These are phyloP conservation scores for Anser cygnoides DNA, from an alignment of 2,113 vertebrate genomes.

Conservation along the genomic window DNA sequence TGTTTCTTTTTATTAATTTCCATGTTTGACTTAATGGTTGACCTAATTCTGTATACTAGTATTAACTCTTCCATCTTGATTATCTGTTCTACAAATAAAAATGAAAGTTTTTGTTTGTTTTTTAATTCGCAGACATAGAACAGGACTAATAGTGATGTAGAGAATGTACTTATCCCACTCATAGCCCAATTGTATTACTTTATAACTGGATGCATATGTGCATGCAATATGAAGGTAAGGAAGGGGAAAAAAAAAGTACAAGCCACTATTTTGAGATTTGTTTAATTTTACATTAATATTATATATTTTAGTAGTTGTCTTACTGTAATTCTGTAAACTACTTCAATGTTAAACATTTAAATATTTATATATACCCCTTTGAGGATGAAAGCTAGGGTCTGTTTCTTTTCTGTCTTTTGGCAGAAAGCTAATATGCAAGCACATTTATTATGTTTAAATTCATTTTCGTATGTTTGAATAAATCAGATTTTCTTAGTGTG, in stretches of 20 bases:
- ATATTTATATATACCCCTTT: neutral
- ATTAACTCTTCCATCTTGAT: neutral
- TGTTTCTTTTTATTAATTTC: neutral
- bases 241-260: neutral
- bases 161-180: neutral
- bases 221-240: neutral
- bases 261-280: neutral
- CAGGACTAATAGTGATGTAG: neutral
- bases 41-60: accelerated
- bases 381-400: neutral
- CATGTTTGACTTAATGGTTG: neutral
- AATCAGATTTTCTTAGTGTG: neutral
- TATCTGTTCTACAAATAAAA: neutral
- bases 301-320: neutral
- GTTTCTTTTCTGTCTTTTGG: neutral
- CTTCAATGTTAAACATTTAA: neutral
- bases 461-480: neutral
- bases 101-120: neutral
- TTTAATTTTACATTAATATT: neutral
- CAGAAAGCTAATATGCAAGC: neutral
- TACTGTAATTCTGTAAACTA: neutral
- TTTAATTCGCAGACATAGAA: neutral
- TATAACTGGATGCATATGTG: neutral
- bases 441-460: neutral
- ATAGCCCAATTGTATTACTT: neutral